These are phyloP conservation scores for Psilopsiagon aymara DNA, from an alignment of 2,113 vertebrate species.

Conservation along the genomic window DNA sequence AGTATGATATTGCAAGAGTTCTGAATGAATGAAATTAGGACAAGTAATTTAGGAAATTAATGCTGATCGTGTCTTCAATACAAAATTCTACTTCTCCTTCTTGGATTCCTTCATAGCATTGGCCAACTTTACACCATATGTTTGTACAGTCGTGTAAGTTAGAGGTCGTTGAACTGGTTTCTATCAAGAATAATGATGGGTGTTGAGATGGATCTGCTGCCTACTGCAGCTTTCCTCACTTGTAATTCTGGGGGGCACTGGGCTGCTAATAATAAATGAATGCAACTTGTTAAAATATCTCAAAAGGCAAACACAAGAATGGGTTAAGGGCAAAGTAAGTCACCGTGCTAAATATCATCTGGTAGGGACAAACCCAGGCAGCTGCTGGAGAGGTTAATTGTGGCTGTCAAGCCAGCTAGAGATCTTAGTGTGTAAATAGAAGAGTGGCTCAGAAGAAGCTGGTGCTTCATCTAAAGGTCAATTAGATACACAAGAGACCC, in stretches of 20 bases:
- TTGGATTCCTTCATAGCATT: not conserved
- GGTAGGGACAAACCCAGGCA: not conserved
- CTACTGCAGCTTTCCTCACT: not conserved
- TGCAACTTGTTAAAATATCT: not conserved
- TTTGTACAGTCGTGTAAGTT: not conserved
- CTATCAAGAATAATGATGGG: not conserved
- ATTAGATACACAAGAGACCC: not conserved
- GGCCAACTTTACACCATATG: not conserved
- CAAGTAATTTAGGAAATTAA: not conserved
- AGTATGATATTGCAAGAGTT: not conserved
- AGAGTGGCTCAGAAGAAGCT: not conserved
- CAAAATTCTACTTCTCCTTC: not conserved
- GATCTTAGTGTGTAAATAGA: not conserved
- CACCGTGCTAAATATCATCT: not conserved
- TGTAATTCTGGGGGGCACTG: not conserved
- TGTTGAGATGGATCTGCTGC: not conserved
- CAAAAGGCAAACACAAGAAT: not conserved
- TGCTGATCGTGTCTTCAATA: not conserved
- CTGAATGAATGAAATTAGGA: not conserved
- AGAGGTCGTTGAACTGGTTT: not conserved
- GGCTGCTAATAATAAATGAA: not conserved
- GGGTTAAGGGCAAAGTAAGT: not conserved
- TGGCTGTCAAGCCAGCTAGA: not conserved
- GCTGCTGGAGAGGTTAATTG: not conserved
- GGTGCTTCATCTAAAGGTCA: not conserved